phyloP scores from a whole-genome alignment of 1,140 invertebrate species.

The Rhyzopertha dominica region DNA sequence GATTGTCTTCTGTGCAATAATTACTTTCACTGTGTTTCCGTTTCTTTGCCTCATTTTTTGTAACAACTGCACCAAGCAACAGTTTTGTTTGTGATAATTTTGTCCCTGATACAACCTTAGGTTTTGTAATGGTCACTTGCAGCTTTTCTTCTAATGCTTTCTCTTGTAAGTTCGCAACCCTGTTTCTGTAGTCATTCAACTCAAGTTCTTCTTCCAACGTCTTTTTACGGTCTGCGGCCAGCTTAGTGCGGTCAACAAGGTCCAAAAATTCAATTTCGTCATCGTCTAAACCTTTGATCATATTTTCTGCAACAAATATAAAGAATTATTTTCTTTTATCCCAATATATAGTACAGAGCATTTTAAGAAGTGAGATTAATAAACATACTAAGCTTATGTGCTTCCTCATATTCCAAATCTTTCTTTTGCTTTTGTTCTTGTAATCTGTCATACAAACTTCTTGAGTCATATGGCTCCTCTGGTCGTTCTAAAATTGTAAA shows the following conservation, averaged over 20 bases:
- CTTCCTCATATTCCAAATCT: slow-evolving; percentile 91
- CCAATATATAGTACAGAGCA: too few relatives aligned
- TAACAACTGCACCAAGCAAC: slow-evolving; percentile 56
- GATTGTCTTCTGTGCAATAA: slow-evolving; percentile 7
- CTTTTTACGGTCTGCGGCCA: slow-evolving; percentile 76
- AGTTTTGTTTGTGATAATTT: slow-evolving; percentile 52
- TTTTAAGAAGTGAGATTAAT: too few relatives aligned
- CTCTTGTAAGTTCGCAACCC: slow-evolving; percentile 74
- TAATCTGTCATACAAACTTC: slow-evolving; percentile 82
- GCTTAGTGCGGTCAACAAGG: slow-evolving; percentile 77
- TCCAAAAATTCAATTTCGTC: slow-evolving; percentile 94
- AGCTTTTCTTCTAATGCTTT: slow-evolving; percentile 62
- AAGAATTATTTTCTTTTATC: too few relatives aligned
- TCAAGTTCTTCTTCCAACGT: slow-evolving; percentile 74
- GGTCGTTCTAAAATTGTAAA: slow-evolving; percentile 63
- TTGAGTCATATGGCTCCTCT: slow-evolving; percentile 73
- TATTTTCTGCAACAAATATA: slow-evolving; percentile 67
- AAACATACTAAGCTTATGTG: slow-evolving; percentile 81
- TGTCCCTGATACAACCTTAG: slow-evolving; percentile 27
- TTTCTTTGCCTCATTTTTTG: slow-evolving; percentile 51
- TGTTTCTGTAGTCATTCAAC: slow-evolving; percentile 74
- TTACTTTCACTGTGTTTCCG: slow-evolving; percentile 57
- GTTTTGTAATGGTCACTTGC: slow-evolving; percentile 44
- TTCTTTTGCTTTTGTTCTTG: slow-evolving; percentile 88
- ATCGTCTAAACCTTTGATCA: slow-evolving; percentile 90